Evolutionary conservation across 2,888 invertebrate genomes (phyloP).

Genomic region (Himalopsyche kuldschensis): DNA sequence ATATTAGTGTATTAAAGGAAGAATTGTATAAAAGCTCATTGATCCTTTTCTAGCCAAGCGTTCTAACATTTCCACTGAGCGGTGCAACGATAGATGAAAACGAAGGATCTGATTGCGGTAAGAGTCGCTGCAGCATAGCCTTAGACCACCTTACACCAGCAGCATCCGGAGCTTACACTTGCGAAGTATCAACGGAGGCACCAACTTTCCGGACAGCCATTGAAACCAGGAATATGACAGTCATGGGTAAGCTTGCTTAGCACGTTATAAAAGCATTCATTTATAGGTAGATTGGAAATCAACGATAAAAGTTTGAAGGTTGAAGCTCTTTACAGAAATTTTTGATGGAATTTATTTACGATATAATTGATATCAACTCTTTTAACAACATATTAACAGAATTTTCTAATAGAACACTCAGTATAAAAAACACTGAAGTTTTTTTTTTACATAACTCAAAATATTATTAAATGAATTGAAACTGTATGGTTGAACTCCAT

Average conservation of each 20-base stretch:
- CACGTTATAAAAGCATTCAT: neutral
- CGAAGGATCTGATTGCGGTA: slow-evolving; percentile 44
- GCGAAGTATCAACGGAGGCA: slow-evolving; percentile 58
- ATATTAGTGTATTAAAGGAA: too few species aligned
- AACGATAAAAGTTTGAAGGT: neutral
- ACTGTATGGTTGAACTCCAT: too few species aligned
- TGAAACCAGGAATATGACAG: slow-evolving; percentile 52
- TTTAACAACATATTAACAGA: too few species aligned
- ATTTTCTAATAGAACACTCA: too few species aligned
- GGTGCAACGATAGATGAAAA: slow-evolving; percentile 46
- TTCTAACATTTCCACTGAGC: slow-evolving; percentile 46
- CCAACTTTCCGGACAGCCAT: slow-evolving; percentile 54
- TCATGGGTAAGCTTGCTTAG: slow-evolving; percentile 49
- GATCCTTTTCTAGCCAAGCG: slow-evolving; percentile 41
- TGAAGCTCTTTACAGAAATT: too few species aligned
- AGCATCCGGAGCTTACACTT: slow-evolving; percentile 49
- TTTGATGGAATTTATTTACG: too few species aligned
- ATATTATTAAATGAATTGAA: too few species aligned
- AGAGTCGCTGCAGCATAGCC: slow-evolving; percentile 47
- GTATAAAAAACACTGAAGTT: too few species aligned
- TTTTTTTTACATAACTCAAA: too few species aligned
- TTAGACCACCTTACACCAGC: slow-evolving; percentile 47
- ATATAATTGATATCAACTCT: too few species aligned
- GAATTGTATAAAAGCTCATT: neutral
- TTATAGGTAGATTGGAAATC: neutral